These are phyloP conservation scores for Amia ocellicauda DNA, from an alignment of 2,113 vertebrate genomes.

Conservation along the genomic window DNA sequence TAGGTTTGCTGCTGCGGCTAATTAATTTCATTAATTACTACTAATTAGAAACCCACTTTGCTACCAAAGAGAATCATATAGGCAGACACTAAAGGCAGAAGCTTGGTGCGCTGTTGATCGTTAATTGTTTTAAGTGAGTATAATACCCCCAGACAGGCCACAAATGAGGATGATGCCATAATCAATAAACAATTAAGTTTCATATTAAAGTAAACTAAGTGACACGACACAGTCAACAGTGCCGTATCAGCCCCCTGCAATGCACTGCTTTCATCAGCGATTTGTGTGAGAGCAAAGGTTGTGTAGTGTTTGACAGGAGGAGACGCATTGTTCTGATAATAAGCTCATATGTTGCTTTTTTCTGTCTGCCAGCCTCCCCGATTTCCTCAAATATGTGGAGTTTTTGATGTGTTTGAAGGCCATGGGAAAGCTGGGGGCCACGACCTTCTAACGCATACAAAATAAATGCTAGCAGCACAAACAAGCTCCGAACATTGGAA, in stretches of 20 bases:
- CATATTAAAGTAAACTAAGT: not conserved
- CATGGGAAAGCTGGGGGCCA: no score
- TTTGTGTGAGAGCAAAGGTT: no score
- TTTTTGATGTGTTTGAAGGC: no score
- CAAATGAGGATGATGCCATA: not conserved
- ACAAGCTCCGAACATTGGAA: no score
- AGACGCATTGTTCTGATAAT: no score
- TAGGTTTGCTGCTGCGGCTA: not conserved
- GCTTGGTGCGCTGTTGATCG: not conserved
- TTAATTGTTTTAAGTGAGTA: conserved; percentile 5
- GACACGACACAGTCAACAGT: not conserved
- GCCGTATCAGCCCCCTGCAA: not conserved
- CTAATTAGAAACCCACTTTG: conserved; percentile 4
- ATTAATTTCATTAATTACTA: conserved; percentile 5
- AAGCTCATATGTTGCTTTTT: no score
- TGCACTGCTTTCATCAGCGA: no score
- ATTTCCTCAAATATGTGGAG: no score
- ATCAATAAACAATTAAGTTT: conserved; percentile 12
- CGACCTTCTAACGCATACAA: no score
- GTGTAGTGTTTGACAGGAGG: no score
- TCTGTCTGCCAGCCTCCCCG: no score
- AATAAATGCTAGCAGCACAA: no score
- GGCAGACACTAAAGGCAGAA: conserved; percentile 1
- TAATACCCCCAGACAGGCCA: not conserved
- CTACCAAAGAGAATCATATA: not conserved